Evolutionary conservation across 2,113 vertebrate genomes (phyloP).

Genomic region (Macrotis lagotis): DNA sequence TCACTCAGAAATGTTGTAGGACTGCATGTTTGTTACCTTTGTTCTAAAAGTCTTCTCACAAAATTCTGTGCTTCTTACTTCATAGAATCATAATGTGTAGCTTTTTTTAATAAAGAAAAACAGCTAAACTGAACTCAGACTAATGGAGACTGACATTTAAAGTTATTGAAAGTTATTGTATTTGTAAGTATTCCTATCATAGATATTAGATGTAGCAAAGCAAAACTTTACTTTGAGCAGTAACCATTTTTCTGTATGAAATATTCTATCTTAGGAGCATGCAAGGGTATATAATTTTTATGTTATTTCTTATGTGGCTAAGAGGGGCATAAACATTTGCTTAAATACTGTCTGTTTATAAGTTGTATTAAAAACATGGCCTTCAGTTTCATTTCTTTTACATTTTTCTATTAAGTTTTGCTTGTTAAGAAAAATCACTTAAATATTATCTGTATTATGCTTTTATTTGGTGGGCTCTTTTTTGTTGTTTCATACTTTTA

Average conservation of each 20-base stretch:
- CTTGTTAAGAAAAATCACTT: conserved; percentile 36
- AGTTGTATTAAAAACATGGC: conserved; percentile 7
- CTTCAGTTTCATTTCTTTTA: conserved; percentile 34
- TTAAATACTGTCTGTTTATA: conserved; percentile 2
- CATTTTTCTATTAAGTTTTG: conserved; percentile 23
- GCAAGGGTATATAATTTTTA: conserved; percentile 41
- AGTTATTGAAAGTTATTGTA: not conserved
- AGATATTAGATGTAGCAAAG: not conserved
- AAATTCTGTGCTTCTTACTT: not conserved
- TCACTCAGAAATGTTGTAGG: not conserved
- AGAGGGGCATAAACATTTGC: conserved; percentile 10
- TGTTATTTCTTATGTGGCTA: conserved; percentile 26
- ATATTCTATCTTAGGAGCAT: conserved; percentile 26
- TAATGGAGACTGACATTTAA: not conserved
- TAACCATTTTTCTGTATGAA: not conserved
- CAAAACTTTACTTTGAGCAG: not conserved
- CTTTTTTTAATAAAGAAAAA: not conserved
- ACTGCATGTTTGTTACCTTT: not conserved
- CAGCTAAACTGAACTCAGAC: not conserved
- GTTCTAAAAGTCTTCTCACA: not conserved
- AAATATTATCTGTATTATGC: conserved; percentile 9
- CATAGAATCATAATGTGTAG: not conserved
- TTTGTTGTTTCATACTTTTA: conserved; percentile 72
- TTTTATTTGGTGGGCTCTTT: conserved; percentile 47
- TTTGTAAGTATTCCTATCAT: not conserved